phyloP scores from a whole-genome alignment of 2,797 vertebrate species.

The Sebastes goodei region DNA sequence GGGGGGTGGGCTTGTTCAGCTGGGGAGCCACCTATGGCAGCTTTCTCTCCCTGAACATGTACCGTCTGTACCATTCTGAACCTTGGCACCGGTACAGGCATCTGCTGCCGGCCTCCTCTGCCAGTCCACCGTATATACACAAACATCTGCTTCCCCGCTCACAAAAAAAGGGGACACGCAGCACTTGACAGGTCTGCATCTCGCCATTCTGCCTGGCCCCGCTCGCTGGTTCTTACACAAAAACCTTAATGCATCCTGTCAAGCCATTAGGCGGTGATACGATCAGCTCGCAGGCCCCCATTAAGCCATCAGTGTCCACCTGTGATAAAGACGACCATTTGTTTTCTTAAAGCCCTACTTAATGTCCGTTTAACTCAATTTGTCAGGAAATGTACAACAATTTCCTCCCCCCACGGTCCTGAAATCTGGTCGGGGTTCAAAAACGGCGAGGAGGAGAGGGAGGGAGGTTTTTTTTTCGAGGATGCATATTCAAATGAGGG shows the following conservation, averaged over 20 bases:
- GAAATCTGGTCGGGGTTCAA: slow-evolving; percentile 97
- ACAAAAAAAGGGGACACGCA: slow-evolving; percentile 77
- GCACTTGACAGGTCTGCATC: slow-evolving; percentile 95
- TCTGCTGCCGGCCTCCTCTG: slow-evolving; percentile 90
- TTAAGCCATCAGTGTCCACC: slow-evolving; percentile 99
- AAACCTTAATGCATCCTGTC: slow-evolving; percentile 99
- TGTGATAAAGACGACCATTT: slow-evolving; percentile 99
- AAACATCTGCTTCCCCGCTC: slow-evolving; percentile 87
- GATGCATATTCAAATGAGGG: slow-evolving; percentile 82
- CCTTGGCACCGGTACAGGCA: slow-evolving; percentile 97
- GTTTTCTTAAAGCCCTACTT: slow-evolving; percentile 99
- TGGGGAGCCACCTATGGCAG: slow-evolving; percentile 90
- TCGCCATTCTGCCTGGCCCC: slow-evolving; percentile 70
- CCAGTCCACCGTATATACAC: slow-evolving; percentile 63
- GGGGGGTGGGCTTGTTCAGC: slow-evolving; percentile 71
- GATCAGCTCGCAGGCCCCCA: slow-evolving; percentile 92
- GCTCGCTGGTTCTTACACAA: slow-evolving; percentile 93
- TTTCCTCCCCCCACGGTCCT: slow-evolving; percentile 90
- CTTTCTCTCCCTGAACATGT: slow-evolving; percentile 86
- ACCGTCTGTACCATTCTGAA: slow-evolving; percentile 95
- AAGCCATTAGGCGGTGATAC: slow-evolving; percentile 99
- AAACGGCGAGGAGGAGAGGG: slow-evolving; percentile 78
- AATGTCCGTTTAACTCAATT: slow-evolving; percentile 99
- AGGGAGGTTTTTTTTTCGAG: slow-evolving; percentile 48
- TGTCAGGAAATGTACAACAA: slow-evolving; percentile 99